Base-by-base conservation (phyloP, 2,888 invertebrate species). In the Hedychridium roseum region DNA sequence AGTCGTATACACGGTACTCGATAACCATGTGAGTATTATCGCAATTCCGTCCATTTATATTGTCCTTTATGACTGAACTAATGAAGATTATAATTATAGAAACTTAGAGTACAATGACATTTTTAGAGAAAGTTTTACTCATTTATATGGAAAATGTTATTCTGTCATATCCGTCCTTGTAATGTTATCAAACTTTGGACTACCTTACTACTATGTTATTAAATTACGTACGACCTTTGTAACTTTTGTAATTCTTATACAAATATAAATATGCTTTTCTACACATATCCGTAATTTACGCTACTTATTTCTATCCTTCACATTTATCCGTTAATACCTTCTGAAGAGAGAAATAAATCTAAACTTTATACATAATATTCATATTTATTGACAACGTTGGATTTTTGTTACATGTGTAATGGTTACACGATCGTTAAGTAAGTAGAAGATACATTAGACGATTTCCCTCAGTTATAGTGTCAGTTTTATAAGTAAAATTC, bases 311-410 rank as follows among this genome's bases (percentile, higher is more conserved):
- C n/a, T n/a, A n/a, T n/a, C n/a, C n/a, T n/a, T n/a, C n/a, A n/a
- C n/a, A n/a, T n/a, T n/a, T n/a, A n/a, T n/a, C n/a, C n/a, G n/a
- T n/a, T n/a, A n/a, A n/a, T n/a, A n/a, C n/a, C n/a, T n/a, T n/a
- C n/a, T n/a, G n/a, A n/a, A n/a, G n/a, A n/a, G n/a, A n/a, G 23
- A 9, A 23, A 23, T 23, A 23, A 23, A 23, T 23, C 23, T 23
- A 23, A 23, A 14, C 17, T 45, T 28, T 53, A 51, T 66, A 57
- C 58, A 64, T 66, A 65, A 65, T 65, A 71, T 73, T 71, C 72
- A 69, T 57, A 68, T 68, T 78, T 77, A 76, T 78, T 78, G 77
- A 78, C 76, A 78, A 78, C 77, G 75, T 75, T 73, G 72, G 71
- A 74, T 77, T 76, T 73, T 71, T 68, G 66, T 77, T 75, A 76